Base-by-base conservation (phyloP, 2,797 vertebrate genomes). In the Salarias fasciatus region DNA sequence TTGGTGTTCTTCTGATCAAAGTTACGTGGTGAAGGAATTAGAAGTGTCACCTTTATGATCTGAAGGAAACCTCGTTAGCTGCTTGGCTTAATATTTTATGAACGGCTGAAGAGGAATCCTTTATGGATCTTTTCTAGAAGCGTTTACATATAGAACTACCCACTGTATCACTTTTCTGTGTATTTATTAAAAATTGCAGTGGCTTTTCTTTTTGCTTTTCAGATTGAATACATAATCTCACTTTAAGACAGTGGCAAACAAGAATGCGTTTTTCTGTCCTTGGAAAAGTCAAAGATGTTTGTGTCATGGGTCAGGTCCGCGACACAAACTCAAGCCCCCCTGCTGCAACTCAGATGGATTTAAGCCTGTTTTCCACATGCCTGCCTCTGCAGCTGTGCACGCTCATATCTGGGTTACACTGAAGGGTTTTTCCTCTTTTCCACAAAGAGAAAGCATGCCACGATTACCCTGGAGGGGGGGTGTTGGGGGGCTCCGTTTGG, bases 291-390 rank as follows among this genome's bases (percentile, higher is more conserved):
- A 67, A 46, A 75, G 57, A 67, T 65, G 79, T 62, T 55, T 77
- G 72, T 77, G 71, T 84, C 68, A 76, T 69, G 74, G 82, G 83
- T 89, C 85, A 78, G 52, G 53, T 63, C 54, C 62, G 71, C 80
- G 85, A 86, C 86, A 88, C 67, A 64, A 40, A 78, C 68, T 60
- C 60, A 43, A 6, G 38, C 56, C 74, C 72, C 69, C 79, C 72
- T 53, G 53, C 71, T 69, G 72, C 65, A 81, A 76, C 77, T 86
- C 75, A 72, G 75, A 86, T 85, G 81, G 86, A 86, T 81, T 47
- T 88, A 84, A 90, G 83, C 85, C 82, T 79, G 83, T 90, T 92
- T 91, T 90, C 86, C 86, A 87, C 83, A 87, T 88, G 88, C 79
- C 77, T 83, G 81, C 79, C 66, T 83, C 80, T 77, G 82, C 88